phyloP scores from a whole-genome alignment of 2,888 invertebrate species.

The Uloborus plumipes region DNA sequence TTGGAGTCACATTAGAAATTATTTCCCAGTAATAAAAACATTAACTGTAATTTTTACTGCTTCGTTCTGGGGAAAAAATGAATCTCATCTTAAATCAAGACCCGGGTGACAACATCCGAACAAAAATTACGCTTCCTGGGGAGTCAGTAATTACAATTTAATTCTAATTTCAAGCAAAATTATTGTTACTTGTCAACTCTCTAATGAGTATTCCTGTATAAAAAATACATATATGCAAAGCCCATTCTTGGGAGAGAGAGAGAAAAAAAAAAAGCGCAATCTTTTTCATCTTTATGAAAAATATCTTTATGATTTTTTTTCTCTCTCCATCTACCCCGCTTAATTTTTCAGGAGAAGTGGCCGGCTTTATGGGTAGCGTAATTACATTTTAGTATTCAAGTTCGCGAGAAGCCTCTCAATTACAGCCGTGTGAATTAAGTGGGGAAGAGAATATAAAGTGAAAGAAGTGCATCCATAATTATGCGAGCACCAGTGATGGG shows the following conservation, averaged over 20 bases:
- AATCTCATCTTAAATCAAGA: conserved; percentile 55
- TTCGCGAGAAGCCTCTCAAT: conserved; percentile 49
- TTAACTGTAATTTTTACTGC: conserved; percentile 16
- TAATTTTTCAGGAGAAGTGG: conserved; percentile 62
- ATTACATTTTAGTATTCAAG: conserved; percentile 64
- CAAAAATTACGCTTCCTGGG: conserved; percentile 55
- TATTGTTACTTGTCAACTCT: conserved; percentile 63
- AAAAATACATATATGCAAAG: conserved; percentile 9
- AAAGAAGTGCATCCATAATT: conserved; percentile 43
- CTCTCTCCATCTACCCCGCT: conserved; percentile 24
- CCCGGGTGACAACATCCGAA: conserved; percentile 37
- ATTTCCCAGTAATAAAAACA: conserved; percentile 20
- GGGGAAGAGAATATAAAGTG: neutral
- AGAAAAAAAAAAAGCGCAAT: conserved; percentile 28
- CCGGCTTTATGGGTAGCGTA: conserved; percentile 55
- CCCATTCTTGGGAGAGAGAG: conserved; percentile 15
- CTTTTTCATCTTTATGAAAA: conserved; percentile 63
- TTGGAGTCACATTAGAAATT: conserved; percentile 31
- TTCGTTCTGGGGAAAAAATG: conserved; percentile 16
- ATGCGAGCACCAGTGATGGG: conserved; percentile 30
- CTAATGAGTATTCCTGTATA: conserved; percentile 50
- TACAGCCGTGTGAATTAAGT: conserved; percentile 59
- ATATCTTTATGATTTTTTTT: conserved; percentile 54
- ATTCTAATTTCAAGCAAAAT: conserved; percentile 65
- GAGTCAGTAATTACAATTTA: conserved; percentile 64